phyloP scores from a whole-genome alignment of 2,113 vertebrate species.

The Apeltes quadracus region DNA sequence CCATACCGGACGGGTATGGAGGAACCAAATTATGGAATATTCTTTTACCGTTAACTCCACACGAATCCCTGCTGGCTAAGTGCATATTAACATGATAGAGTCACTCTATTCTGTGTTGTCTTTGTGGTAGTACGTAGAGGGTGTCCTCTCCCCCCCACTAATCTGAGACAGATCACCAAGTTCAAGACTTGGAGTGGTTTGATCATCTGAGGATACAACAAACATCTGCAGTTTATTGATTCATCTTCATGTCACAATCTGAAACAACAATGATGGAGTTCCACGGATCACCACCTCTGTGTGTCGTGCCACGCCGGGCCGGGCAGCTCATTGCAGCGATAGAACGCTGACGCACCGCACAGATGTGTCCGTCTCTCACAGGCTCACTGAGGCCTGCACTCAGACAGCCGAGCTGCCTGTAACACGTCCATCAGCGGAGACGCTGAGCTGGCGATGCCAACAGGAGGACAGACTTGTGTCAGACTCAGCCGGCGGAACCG shows the following conservation, averaged over 20 bases:
- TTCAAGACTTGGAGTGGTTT: background rate
- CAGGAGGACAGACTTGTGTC: conserved; percentile 35
- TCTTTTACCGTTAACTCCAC: background rate
- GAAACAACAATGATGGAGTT: conserved; percentile 55
- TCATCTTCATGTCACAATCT: conserved; percentile 58
- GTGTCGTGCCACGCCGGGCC: conserved; percentile 40
- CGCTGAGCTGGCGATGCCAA: conserved; percentile 26
- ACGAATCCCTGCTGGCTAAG: background rate
- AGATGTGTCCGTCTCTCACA: conserved; percentile 71
- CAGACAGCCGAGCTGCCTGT: conserved; percentile 34
- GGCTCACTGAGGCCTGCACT: conserved; percentile 62
- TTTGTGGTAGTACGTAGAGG: background rate
- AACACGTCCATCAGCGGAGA: conserved; percentile 46
- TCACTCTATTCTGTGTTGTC: background rate
- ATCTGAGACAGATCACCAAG: background rate
- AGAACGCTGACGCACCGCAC: conserved; percentile 43
- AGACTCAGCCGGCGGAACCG: conserved; percentile 36
- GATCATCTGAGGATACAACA: background rate
- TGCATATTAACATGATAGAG: background rate
- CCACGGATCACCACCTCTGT: conserved; percentile 55
- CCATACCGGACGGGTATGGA: background rate
- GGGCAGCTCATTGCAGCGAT: conserved; percentile 52
- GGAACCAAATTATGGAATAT: background rate
- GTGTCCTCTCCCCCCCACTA: background rate
- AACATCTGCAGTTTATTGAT: conserved; percentile 47